Evolutionary conservation across 1,140 invertebrate genomes (phyloP), one percentile per base, ranked within the genome.

Genomic region (Zaprionus taronus): DNA sequence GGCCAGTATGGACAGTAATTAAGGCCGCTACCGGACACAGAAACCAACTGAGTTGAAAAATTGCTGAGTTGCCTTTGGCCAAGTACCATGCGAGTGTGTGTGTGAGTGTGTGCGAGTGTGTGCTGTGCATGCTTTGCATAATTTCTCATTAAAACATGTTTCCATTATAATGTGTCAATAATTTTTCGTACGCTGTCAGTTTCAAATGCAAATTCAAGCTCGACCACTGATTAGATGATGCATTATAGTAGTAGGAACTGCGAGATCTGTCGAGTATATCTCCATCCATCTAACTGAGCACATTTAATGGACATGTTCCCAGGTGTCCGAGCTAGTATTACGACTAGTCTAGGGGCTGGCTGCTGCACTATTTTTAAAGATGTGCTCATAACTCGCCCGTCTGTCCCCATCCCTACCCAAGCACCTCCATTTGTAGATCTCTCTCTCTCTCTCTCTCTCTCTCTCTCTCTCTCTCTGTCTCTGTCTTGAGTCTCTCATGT

Each of bases 61-160:
- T 41, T 79, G 79, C 75, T 79, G 72, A 72, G 49, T 74, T 67
- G 71, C 61, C 49, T 68, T 79, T 67, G 57, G 31, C 69, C 65
- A 81, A 44, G 66, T 65, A 77, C 53, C 26, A 24, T 64, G 60
- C 72, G 26, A 65, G 64, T 79, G 2, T 28, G 4, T 38, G 22
- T 53, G 28, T 61, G 24, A 65, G 64, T 79, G 2, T 28, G 4
- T 28, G 66, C 38, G 11, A 20, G 44, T 61, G 20, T 70, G 47
- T 34, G 36, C 4, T 51, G 38, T 56, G 55, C 80, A 89, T 79
- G 83, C 64, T 90, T 79, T 89, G 84, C 84, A 90, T 90, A 89
- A 83, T 87, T 87, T 87, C 83, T 83, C 70, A 87, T 87, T 87
- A 75, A 87, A 90, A 89, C 84, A 89, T 84, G 81, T 89, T 90